Base-by-base conservation (phyloP, 2,797 vertebrate species). In the Cirrhinus mrigala region DNA sequence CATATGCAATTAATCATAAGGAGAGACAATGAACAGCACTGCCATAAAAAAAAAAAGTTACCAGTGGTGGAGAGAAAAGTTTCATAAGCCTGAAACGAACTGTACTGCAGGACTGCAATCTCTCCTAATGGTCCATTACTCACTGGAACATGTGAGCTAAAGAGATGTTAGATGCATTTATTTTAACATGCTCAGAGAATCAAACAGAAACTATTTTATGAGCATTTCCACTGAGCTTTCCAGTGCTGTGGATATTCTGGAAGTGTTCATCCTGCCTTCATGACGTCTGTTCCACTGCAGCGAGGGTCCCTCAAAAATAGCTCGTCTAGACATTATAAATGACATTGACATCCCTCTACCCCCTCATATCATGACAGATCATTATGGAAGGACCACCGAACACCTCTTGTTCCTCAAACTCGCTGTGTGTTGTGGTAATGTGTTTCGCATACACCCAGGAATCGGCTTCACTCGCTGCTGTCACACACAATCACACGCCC, bases 191-290 rank as follows among this genome's bases (percentile, higher is more conserved):
- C 82, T 86, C 52, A 69, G 75, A 91, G 91, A 93, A 68, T 89
- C 87, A 90, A 89, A 81, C 79, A 75, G 79, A 70, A 88, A 89
- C 79, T 73, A 90, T 85, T 84, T 91, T 89, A 82, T 89, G 86
- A 93, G 92, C 81, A 92, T 94, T 93, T 94, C 92, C 90, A 90
- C 90, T 86, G 93, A 62, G 77, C 94, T 92, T 93, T 93, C 84
- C 91, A 93, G 88, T 91, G 91, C 91, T 81, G 62, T 44, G 78
- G 89, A 84, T 83, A 60, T 89, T 93, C 92, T 89, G 54, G 66
- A 52, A 69, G 90, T 86, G 88, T 90, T 84, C 90, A 91, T 92
- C 89, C 90, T 88, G 76, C 62, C 86, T 81, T 74, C 88, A 83
- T 90, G 88, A 85, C 64, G 89, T 92, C 90, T 90, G 90, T 88